Evolutionary conservation across 2,113 vertebrate genomes (phyloP).

Genomic region (Hydrolagus affinis): DNA sequence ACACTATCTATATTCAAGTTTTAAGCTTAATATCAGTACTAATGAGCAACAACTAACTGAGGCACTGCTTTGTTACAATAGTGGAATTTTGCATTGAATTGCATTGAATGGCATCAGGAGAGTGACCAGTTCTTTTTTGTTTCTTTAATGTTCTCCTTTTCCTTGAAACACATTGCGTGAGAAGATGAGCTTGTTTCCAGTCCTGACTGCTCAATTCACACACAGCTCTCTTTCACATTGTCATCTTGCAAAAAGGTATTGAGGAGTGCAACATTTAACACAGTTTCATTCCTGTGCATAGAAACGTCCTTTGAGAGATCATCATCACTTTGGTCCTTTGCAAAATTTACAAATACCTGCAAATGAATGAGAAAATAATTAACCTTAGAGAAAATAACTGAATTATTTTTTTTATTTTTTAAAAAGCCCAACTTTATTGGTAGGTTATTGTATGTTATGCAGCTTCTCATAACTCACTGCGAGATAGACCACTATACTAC

Average conservation of each 20-base stretch:
- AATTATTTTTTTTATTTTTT: not conserved
- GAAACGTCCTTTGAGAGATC: slow-evolving; percentile 85
- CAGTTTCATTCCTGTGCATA: slow-evolving; percentile 71
- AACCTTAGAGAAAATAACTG: not conserved
- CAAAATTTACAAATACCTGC: slow-evolving; percentile 97
- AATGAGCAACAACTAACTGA: slow-evolving; percentile 55
- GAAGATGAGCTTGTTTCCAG: slow-evolving; percentile 40
- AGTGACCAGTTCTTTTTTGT: slow-evolving; percentile 58
- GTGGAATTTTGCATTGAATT: slow-evolving; percentile 85
- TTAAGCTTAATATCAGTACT: slow-evolving; percentile 58
- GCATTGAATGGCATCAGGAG: slow-evolving; percentile 80
- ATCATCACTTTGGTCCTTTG: slow-evolving; percentile 96
- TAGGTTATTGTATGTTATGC: no score
- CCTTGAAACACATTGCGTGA: slow-evolving; percentile 41
- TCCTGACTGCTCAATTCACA: slow-evolving; percentile 61
- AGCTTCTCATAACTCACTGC: no score
- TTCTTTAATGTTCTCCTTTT: slow-evolving; percentile 40
- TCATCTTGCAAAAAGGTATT: slow-evolving; percentile 58
- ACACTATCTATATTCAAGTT: slow-evolving; percentile 72
- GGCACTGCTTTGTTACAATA: slow-evolving; percentile 55
- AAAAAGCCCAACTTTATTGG: not conserved
- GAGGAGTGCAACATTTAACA: slow-evolving; percentile 61
- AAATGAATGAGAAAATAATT: slow-evolving; percentile 37
- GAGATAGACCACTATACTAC: no score
- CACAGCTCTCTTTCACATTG: slow-evolving; percentile 71